A percentile compares a stretch with the other conserved stretches of the same genome.
phyloP scores from a whole-genome alignment of 2,888 invertebrate species.

The Tillus elongatus region DNA sequence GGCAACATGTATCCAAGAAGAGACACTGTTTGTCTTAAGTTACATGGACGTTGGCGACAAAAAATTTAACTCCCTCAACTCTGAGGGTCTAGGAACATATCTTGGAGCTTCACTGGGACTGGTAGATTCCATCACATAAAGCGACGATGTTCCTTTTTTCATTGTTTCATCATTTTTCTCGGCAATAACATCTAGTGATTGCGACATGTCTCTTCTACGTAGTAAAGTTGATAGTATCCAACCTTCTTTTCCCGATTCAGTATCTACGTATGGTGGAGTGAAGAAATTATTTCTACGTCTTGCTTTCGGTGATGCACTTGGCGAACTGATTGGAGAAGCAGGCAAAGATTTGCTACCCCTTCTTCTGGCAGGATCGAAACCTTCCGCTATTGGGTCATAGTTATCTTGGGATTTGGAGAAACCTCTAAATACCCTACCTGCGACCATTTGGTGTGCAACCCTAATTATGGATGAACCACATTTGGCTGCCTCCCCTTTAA shows the following conservation, averaged over 20 bases:
- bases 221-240: slow-evolving; percentile 58
- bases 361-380: slow-evolving; percentile 41
- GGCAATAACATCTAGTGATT: slow-evolving; percentile 48
- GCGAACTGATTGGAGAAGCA: slow-evolving; percentile 57
- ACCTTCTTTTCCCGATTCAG: slow-evolving; percentile 44
- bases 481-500: slow-evolving; percentile 58
- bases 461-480: slow-evolving; percentile 57
- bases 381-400: slow-evolving; percentile 27
- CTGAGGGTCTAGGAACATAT: slow-evolving; percentile 56
- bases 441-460: slow-evolving; percentile 53
- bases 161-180: slow-evolving; percentile 46
- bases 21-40: too few species aligned
- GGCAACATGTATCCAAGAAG: too few species aligned
- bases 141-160: slow-evolving; percentile 21
- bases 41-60: slow-evolving; percentile 82
- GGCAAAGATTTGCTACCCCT: slow-evolving; percentile 66
- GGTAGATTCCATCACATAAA: slow-evolving; percentile 11
- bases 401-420: slow-evolving; percentile 32
- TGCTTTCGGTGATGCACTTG: slow-evolving; percentile 51
- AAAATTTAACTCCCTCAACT: slow-evolving; percentile 74
- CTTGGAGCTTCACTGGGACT: slow-evolving; percentile 29
- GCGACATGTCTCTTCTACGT: slow-evolving; percentile 54
- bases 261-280: slow-evolving; percentile 43
- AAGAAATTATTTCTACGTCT: slow-evolving; percentile 46
- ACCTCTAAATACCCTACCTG: slow-evolving; percentile 36